phyloP scores from a whole-genome alignment of 64 coral and sea anemone genomes.

The Anthopleura sola region DNA sequence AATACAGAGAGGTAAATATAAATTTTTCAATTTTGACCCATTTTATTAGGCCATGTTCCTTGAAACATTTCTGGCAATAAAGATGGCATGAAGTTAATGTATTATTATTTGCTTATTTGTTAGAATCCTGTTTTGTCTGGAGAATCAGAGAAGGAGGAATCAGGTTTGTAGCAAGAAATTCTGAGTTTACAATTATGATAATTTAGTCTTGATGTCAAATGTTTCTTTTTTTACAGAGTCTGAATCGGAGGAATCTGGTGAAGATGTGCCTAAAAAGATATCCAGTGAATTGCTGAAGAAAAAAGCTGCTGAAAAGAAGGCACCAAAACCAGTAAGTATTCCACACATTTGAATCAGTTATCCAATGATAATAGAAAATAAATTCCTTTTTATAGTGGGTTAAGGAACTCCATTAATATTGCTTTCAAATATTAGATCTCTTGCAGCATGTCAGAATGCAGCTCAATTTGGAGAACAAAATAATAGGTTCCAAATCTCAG shows the following conservation, averaged over 20 bases:
- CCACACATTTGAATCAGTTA: no score
- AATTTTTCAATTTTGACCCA: not conserved
- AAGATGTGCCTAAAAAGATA: not conserved
- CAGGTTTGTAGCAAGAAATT: constrained; percentile 21
- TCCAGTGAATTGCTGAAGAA: constrained; percentile 26
- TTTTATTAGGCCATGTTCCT: no score
- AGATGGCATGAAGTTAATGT: not conserved
- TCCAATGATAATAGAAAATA: no score
- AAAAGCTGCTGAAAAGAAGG: constrained; percentile 10
- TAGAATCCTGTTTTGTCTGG: constrained; percentile 72
- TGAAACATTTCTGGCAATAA: not conserved
- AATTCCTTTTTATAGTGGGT: not conserved
- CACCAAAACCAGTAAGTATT: constrained; percentile 21
- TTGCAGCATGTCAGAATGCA: no score
- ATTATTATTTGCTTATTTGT: not conserved
- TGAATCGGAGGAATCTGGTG: constrained; percentile 28
- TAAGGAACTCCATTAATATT: no score
- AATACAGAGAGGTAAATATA: constrained; percentile 82
- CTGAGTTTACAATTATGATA: not conserved
- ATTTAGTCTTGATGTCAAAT: not conserved
- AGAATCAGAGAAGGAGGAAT: constrained; percentile 59
- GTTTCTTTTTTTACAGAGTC: constrained; percentile 34
- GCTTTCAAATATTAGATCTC: no score
- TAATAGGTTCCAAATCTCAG: no score
- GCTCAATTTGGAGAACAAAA: no score